These are phyloP conservation scores for Alfaro cultratus DNA, from an alignment of 2,797 vertebrate genomes.

Conservation along the genomic window DNA sequence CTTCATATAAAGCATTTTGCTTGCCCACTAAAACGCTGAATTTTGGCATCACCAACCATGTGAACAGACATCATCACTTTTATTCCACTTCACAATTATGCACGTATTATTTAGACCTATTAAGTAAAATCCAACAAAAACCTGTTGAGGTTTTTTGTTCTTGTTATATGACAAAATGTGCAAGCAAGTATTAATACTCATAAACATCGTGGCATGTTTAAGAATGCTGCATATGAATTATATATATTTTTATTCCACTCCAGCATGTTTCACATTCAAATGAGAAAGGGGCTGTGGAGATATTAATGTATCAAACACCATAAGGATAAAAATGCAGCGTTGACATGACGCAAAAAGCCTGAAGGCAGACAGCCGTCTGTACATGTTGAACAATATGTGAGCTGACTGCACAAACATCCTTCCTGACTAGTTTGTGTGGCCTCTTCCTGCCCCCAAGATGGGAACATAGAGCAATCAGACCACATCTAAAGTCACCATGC, in stretches of 20 bases:
- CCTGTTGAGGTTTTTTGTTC: no score
- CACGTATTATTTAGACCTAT: background rate
- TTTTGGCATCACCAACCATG: background rate
- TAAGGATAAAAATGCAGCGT: background rate
- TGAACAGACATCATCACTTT: background rate
- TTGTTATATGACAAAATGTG: background rate
- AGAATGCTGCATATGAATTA: background rate
- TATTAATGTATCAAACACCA: background rate
- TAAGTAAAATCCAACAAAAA: background rate
- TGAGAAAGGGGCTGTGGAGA: background rate
- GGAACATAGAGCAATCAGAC: background rate
- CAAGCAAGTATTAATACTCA: background rate
- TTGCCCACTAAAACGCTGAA: background rate
- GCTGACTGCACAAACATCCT: background rate
- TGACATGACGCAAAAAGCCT: background rate
- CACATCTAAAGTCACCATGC: background rate
- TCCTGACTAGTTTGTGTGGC: slow-evolving; percentile 1
- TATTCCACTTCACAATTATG: background rate
- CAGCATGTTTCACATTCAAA: background rate
- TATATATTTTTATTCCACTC: background rate
- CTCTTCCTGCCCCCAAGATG: slow-evolving; percentile 3
- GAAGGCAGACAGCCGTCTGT: background rate
- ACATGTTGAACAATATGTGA: slow-evolving; percentile 2
- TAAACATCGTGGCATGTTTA: background rate
- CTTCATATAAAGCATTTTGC: background rate